Evolutionary conservation across 2,113 vertebrate genomes (phyloP), one percentile per base, ranked within the genome.

Genomic region (Paradisaea rubra): DNA sequence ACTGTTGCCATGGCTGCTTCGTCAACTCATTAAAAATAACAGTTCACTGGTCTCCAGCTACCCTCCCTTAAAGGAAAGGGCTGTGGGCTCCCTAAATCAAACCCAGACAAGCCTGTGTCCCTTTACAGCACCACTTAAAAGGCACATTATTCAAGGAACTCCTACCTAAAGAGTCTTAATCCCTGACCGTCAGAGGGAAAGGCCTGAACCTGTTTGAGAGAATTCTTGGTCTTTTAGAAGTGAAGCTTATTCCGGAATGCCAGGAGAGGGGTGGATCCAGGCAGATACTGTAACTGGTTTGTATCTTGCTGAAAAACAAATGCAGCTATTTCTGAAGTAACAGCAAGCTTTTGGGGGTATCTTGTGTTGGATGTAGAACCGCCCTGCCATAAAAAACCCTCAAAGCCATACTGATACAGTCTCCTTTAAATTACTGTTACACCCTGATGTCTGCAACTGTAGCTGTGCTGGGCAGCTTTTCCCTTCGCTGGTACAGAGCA

Each of bases 1-100:
- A 63, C 80, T 68, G 95, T 97, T 96, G 91, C 84, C 89, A 91
- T 93, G 92, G 91, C 68, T 94, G 60, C 94, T 74, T 44, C 6
- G 3, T 91, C 88, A 94, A 66, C 77, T 94, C 56, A 81, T 88
- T 90, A 93, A 86, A 89, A 92, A 85, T 74, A 96, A 69, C 53
- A 70, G 45, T 35, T 81, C 24, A 1, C 63, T 77, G 1, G n/a
- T 63, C 70, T 89, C 72, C 88, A 88, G 8, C 47, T 35, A 22
- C n/a, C 72, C 87, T 84, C 42, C 52, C n/a, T 57, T 63, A 45
- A 66, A 92, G 63, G 59, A 70, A 69, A 73, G 5, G 59, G 53
- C 87, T 31, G 71, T 47, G 76, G 53, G 63, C 59, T 89, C 61
- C 37, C 16, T 17, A 69, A 92, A 91, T 42, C 23, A 47, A 89